Evolutionary conservation across 2,797 vertebrate species (phyloP), one percentile per base, ranked within the genome.

Genomic region (Bufotes viridis): DNA sequence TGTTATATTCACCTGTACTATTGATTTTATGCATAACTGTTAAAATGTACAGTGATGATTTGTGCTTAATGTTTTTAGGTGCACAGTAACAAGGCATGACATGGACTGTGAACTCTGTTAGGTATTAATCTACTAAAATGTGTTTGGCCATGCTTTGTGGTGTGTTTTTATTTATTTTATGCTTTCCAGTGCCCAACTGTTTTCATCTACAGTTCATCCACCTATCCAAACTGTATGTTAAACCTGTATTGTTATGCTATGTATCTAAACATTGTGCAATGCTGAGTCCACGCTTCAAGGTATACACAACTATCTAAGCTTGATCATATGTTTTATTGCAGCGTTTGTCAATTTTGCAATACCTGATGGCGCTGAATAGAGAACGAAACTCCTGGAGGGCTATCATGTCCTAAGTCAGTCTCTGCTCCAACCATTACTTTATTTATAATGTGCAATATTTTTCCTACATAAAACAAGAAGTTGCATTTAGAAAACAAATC

Each of bases 81-180:
- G 20, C 22, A 65, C 58, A 51, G 42, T 74, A 49, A 74, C 42
- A 74, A 42, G 49, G 29, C n/a, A 34, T 55, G 34, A 24, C 20
- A 63, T 78, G 72, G 42, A 85, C 83, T 76, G 14, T 78, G 60
- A 85, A 61, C 83, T 78, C 74, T 85, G 72, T 85, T 85, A 85
- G 74, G 14, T 78, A 85, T 78, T 85, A 85, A 85, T 78, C 13
- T 2, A 7, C 22, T 53, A n/a, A 60, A 42, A 7, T 24, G 7
- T 7, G 4, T 34, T 20, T 72, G 0, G 57, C 18, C 49, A 26
- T 57, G 49, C 63, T 70, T 9, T 20, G 14, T 17, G 51, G 20
- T 53, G 18, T 63, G 18, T 63, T 42, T 42, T 42, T 42, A 42
- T 60, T 15, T 65, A 24, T 24, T 51, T 22, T n/a, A 53, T 69